These are phyloP conservation scores for Ophion costatus DNA, from an alignment of 2,888 invertebrate genomes.

Conservation along the genomic window DNA sequence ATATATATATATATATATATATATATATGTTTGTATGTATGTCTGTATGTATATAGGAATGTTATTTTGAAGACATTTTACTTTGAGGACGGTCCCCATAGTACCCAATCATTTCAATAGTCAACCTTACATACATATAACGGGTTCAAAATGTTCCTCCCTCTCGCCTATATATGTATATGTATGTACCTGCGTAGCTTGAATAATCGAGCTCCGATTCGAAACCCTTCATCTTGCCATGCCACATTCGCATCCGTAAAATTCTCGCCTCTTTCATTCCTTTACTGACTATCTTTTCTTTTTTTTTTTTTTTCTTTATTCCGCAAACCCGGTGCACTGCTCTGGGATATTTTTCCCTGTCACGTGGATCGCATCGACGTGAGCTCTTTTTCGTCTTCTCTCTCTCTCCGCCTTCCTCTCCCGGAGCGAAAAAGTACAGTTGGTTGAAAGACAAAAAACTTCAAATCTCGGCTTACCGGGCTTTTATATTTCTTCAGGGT, in stretches of 20 bases:
- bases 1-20: background rate
- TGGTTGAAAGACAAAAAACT: no score
- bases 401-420: background rate
- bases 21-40: background rate
- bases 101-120: no score
- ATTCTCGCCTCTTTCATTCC: constrained; percentile 29
- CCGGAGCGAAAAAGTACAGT: background rate
- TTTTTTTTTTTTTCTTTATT: constrained; percentile 1
- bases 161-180: background rate
- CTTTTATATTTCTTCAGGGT: no score
- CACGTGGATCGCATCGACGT: constrained; percentile 5
- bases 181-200: constrained; percentile 6
- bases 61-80: no score
- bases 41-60: no score
- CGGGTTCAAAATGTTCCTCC: no score
- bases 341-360: background rate
- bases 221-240: constrained; percentile 45
- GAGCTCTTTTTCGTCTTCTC: background rate
- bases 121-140: no score
- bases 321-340: background rate
- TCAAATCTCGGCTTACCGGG: no score
- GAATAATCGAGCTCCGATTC: constrained; percentile 57
- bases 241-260: constrained; percentile 33
- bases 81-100: no score
- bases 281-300: background rate